Base-by-base conservation (phyloP, 2,113 vertebrate genomes). In the Psilopsiagon aymara region DNA sequence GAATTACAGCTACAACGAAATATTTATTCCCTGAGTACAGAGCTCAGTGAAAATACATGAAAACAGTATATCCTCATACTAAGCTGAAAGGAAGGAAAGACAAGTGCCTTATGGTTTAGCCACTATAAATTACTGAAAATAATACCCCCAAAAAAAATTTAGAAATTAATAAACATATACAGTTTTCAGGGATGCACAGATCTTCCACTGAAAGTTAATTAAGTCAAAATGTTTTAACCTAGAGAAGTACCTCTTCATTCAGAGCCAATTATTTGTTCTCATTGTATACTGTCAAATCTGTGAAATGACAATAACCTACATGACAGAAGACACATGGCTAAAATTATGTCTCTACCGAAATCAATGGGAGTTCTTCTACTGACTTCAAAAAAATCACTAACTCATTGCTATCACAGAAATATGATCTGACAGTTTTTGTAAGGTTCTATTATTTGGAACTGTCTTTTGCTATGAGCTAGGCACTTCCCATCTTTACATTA, bases 1-100 rank as follows among this genome's bases (percentile, higher is more conserved):
- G 7, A 67, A 82, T 88, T 84, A 95, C 35, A 96, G 77, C 55
- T 49, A 69, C 64, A 95, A 52, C 90, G 25, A 94, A 88, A 39
- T 71, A 95, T 68, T n/a, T 80, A 79, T 63, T 90, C 47, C 29
- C 75, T 78, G 31, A 75, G 43, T 55, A 86, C 33, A 75, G 35
- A 19, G 27, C 41, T 92, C 74, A 77, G 53, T 66, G 63, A 96
- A 93, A 94, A 29, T 51, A 57, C 66, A n/a, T 29, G 25, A 76
- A 5, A 13, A 53, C 0, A 77, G 14, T 15, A 47, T n/a, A 82
- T 44, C 7, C 29, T 68, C 44, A 55, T 13, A 79, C 46, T 49
- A 76, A 66, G 11, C 28, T 37, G n/a, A 86, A 94, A n/a, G 29
- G 64, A 46, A 73, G 39, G 31, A 74, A 20, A 74, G 13, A 60